Percentiles rank a stretch among this genome's conserved stretches.
phyloP scores from a whole-genome alignment of 2,797 vertebrate genomes.

The Tiaroga cobitis region DNA sequence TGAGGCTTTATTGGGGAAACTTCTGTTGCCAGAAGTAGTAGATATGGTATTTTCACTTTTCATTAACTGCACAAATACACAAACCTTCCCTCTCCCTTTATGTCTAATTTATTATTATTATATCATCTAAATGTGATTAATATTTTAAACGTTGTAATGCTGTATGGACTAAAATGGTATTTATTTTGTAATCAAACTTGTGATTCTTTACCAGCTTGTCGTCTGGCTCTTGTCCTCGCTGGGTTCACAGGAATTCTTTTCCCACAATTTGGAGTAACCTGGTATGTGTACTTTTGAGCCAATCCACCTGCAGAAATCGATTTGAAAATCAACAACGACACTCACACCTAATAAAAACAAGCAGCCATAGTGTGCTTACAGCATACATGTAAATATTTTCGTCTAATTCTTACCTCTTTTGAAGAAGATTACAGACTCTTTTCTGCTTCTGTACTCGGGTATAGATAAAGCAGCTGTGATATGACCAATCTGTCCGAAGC shows the following conservation, averaged over 20 bases:
- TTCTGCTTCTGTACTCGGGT: conserved; percentile 80
- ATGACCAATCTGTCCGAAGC: conserved; percentile 88
- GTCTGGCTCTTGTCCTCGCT: conserved; percentile 58
- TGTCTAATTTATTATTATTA: background rate
- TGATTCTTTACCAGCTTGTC: conserved; percentile 72
- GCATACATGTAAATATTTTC: background rate
- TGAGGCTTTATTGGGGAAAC: background rate
- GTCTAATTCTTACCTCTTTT: conserved; percentile 81
- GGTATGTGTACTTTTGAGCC: conserved; percentile 90
- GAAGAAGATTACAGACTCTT: conserved; percentile 94
- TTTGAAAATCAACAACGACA: conserved; percentile 2
- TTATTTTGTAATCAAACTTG: background rate
- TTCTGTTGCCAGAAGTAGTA: background rate
- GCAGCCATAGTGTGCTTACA: background rate
- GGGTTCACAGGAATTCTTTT: conserved; percentile 52
- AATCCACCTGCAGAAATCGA: conserved; percentile 78
- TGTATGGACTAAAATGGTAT: background rate
- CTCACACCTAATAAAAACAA: background rate
- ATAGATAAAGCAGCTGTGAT: conserved; percentile 89
- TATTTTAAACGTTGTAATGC: background rate
- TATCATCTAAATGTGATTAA: background rate
- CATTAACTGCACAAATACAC: background rate
- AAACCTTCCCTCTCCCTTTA: conserved; percentile 21
- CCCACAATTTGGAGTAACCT: conserved; percentile 68
- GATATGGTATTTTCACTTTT: background rate